These are phyloP conservation scores for Drosophila repleta DNA, from an alignment of 1,140 invertebrate genomes.

Conservation along the genomic window DNA sequence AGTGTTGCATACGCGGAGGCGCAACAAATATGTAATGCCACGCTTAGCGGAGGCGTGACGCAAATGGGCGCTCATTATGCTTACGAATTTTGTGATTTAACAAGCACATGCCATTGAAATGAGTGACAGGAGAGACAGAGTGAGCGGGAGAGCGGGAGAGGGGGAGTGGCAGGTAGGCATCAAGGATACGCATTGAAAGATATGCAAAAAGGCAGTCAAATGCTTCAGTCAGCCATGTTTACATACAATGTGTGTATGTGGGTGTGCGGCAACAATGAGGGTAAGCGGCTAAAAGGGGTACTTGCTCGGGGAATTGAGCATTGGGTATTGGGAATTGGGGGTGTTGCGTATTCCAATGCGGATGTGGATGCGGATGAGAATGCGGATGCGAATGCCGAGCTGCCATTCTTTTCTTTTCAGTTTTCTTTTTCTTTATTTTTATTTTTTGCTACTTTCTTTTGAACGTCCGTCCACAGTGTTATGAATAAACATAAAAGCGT, in stretches of 20 bases:
- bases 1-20: not conserved
- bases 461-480: conserved; percentile 42
- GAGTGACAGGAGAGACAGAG: not conserved
- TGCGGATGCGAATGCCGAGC: conserved; percentile 22
- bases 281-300: conserved; percentile 37
- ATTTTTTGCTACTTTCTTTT: conserved; percentile 5
- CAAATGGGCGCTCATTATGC: conserved; percentile 42
- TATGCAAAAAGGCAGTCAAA: conserved; percentile 41
- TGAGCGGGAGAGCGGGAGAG: not conserved
- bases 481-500: conserved; percentile 76
- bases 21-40: not conserved
- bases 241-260: conserved; percentile 12
- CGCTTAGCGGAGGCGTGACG: not conserved
- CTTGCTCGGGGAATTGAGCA: conserved; percentile 18
- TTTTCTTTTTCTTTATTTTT: not conserved
- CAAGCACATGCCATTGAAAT: conserved; percentile 32
- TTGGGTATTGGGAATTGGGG: conserved; percentile 11
- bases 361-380: conserved; percentile 17
- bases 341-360: conserved; percentile 24
- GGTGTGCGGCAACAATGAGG: conserved; percentile 31
- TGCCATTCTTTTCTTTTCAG: conserved; percentile 5
- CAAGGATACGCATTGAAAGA: conserved; percentile 28
- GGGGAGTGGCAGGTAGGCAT: too few relatives aligned
- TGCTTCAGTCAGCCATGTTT: conserved; percentile 29
- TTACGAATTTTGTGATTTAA: conserved; percentile 34